Evolutionary conservation across 2,797 vertebrate genomes (phyloP).

Genomic region (Corythornis leucogaster): DNA sequence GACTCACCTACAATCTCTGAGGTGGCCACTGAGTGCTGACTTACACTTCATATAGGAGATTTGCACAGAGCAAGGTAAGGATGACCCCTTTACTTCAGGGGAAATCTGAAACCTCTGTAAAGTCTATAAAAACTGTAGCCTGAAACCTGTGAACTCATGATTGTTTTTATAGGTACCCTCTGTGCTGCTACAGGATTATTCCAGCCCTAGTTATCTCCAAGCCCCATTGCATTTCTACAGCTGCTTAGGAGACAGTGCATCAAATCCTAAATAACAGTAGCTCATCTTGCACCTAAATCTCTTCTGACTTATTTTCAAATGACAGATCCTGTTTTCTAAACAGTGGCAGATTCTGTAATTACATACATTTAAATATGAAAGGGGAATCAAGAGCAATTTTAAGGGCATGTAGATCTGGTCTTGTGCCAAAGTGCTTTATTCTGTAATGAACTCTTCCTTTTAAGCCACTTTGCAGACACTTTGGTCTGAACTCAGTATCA

Average conservation of each 20-base stretch:
- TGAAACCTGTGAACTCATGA: background rate
- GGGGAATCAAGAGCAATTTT: constrained; percentile 40
- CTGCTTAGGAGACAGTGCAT: background rate
- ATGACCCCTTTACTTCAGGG: background rate
- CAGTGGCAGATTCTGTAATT: background rate
- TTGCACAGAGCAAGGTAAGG: background rate
- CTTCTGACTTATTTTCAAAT: constrained; percentile 29
- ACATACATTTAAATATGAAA: constrained; percentile 43
- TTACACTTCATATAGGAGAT: background rate
- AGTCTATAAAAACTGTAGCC: background rate
- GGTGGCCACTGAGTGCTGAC: background rate
- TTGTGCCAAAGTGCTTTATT: constrained; percentile 54
- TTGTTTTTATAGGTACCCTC: background rate
- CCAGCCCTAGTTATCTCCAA: background rate
- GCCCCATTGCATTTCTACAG: background rate
- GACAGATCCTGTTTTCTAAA: constrained; percentile 14
- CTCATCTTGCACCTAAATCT: background rate
- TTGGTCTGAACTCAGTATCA: constrained; percentile 69
- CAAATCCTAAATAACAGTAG: background rate
- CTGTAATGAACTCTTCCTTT: constrained; percentile 54
- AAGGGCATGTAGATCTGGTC: constrained; percentile 33
- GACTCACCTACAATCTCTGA: background rate
- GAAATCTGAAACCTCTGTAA: background rate
- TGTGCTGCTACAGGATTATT: background rate
- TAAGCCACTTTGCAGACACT: constrained; percentile 66